These are phyloP conservation scores for Calliopsis andreniformis DNA, from an alignment of 1,140 invertebrate genomes.

Conservation along the genomic window DNA sequence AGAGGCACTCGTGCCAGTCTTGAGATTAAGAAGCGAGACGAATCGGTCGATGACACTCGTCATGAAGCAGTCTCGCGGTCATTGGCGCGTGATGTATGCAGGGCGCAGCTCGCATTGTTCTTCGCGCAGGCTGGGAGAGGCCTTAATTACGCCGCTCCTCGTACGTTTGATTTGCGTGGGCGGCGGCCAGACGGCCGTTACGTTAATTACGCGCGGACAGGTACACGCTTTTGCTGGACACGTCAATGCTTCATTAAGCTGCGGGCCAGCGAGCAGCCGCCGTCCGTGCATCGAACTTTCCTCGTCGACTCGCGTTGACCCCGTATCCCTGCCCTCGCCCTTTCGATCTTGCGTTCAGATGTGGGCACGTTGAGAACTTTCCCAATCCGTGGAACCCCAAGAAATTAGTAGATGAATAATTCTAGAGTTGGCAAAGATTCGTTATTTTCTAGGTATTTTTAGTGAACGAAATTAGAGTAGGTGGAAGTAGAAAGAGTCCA, in stretches of 20 bases:
- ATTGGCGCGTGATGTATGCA: slow-evolving; percentile 19
- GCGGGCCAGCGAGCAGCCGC: slow-evolving; percentile 22
- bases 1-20: too few species aligned
- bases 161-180: slow-evolving; percentile 71
- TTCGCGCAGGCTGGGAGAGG: slow-evolving; percentile 60
- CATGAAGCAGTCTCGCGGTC: slow-evolving; percentile 13
- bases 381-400: too few species aligned
- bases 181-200: slow-evolving; percentile 61
- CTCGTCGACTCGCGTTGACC: background rate
- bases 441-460: too few species aligned
- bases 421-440: too few species aligned
- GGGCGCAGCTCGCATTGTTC: slow-evolving; percentile 56
- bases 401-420: too few species aligned
- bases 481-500: too few species aligned
- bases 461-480: too few species aligned
- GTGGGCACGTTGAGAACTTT: too few species aligned
- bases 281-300: slow-evolving; percentile 61
- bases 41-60: slow-evolving; percentile 1
- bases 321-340: background rate
- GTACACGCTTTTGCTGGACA: slow-evolving; percentile 54
- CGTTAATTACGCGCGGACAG: slow-evolving; percentile 73
- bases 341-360: too few species aligned
- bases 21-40: background rate
- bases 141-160: slow-evolving; percentile 61
- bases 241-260: slow-evolving; percentile 75